Evolutionary conservation across 2,888 invertebrate genomes (phyloP), one percentile per base, ranked within the genome.

Genomic region (Lithophane socia): DNA sequence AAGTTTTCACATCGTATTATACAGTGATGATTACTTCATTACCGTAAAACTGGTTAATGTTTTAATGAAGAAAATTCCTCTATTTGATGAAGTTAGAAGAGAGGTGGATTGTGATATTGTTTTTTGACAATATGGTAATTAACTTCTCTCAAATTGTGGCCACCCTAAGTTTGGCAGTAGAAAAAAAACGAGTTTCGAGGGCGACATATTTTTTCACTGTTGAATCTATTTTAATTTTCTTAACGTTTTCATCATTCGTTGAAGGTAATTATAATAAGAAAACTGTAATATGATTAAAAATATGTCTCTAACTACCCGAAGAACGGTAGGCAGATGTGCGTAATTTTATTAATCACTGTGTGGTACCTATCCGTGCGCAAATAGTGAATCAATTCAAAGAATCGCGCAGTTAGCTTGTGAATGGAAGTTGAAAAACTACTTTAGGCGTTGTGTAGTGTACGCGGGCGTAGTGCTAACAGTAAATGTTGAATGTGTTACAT

Each of bases 401-500:
- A 88, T 87, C 88, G 84, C 85, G 86, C 88, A 86, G 86, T 89
- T 89, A 84, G 86, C 84, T 88, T 86, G 86, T 88, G 87, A 89
- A 90, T 90, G 88, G 92, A 94, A 94, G 92, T 90, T 90, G 94
- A 93, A 93, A 93, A 92, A 93, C 93, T 85, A 90, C 93, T 94
- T 93, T 91, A 77, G 82, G 86, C 87, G 87, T 89, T 74, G 84
- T 90, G 80, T 84, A 87, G 87, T 87, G 80, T 87, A 87, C 86
- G 82, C 90, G 88, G 89, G 83, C 88, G 89, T 87, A 87, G 89
- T 86, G 87, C 79, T 93, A 94, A 94, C 94, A 92, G 93, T 94
- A 92, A 91, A 92, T 87, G 88, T 88, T 84, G 86, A 44, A 92
- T 92, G 92, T 93, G 92, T 90, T 91, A 93, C 92, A 90, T 92